Evolutionary conservation across 2,113 vertebrate genomes (phyloP), one percentile per base, ranked within the genome.

Genomic region (Prionailurus bengalensis): DNA sequence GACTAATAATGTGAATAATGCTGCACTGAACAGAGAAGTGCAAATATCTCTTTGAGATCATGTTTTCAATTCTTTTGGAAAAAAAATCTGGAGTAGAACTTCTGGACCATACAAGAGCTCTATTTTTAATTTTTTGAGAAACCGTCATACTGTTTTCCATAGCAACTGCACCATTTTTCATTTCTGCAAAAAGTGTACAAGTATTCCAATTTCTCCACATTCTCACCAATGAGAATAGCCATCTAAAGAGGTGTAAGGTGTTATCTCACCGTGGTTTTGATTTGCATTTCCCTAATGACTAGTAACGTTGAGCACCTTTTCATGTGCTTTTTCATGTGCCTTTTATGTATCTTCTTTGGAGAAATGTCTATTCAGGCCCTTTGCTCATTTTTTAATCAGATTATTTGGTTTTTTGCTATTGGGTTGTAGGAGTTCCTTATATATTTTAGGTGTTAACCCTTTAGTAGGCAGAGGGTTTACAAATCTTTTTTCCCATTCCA

Each of bases 121-220:
- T 42, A 92, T 29, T 81, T 86, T 94, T 53, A 78, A 73, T 48
- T 89, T 97, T 76, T 33, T 66, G 53, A 93, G 45, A 48, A 94
- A n/a, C 29, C 1, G 4, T 86, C n/a, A 65, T 39, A 65, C 17
- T 81, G 12, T 58, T 94, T 95, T 78, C 79, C 48, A 86, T 13
- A 78, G 73, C 2, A 15, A 31, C 16, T 94, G 31, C 2, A 95
- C 33, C 31, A 48, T 91, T 81, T 55, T 61, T 61, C 45, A 85
- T 86, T 94, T 23, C 66, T 7, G 92, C 14, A 33, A 73, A 87
- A 9, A 36, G 23, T 42, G 21, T 65, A 92, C 10, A 29, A 83
- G 9, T 9, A 25, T 65, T 91, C 55, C 82, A 74, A 84, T 68
- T 88, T 82, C 45, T 95, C 48, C 19, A 84, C 17, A 81, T 68